Evolutionary conservation across 2,797 vertebrate species (phyloP).

Genomic region (Xiphorhynchus erythropygius): DNA sequence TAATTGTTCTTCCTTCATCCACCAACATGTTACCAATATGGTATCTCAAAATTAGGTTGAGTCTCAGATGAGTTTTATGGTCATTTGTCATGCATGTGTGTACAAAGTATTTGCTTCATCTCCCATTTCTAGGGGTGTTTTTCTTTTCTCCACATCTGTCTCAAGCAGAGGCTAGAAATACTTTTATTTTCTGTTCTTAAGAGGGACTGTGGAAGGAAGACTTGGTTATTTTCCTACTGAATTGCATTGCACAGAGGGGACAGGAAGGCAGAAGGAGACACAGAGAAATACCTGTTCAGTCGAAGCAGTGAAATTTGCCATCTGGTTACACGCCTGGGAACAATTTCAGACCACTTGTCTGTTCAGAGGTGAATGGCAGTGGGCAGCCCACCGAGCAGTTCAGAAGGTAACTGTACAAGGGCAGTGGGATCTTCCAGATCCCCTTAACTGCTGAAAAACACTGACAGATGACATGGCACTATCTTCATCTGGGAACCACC

Average conservation of each 20-base stretch:
- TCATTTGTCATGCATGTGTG: neutral
- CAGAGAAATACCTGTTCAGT: neutral
- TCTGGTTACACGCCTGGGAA: neutral
- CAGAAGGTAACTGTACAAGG: rapidly evolving
- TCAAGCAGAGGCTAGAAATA: neutral
- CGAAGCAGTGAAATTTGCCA: neutral
- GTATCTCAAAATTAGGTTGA: neutral
- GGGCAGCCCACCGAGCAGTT: neutral
- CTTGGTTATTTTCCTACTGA: neutral
- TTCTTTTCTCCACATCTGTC: neutral
- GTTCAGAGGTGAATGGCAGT: neutral
- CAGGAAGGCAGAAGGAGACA: neutral
- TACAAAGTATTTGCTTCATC: neutral
- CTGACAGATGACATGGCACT: neutral
- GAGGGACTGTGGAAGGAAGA: neutral
- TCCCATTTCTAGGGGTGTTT: neutral
- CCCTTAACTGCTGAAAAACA: neutral
- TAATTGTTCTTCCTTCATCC: neutral
- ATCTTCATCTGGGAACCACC: neutral
- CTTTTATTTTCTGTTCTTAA: neutral
- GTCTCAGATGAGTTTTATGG: neutral
- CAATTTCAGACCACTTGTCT: neutral
- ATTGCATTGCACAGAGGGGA: neutral
- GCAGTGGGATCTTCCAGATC: neutral
- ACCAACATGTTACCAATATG: neutral